Evolutionary conservation across 1,140 invertebrate genomes (phyloP), one percentile per base, ranked within the genome.

Genomic region (Lepidurus arcticus): DNA sequence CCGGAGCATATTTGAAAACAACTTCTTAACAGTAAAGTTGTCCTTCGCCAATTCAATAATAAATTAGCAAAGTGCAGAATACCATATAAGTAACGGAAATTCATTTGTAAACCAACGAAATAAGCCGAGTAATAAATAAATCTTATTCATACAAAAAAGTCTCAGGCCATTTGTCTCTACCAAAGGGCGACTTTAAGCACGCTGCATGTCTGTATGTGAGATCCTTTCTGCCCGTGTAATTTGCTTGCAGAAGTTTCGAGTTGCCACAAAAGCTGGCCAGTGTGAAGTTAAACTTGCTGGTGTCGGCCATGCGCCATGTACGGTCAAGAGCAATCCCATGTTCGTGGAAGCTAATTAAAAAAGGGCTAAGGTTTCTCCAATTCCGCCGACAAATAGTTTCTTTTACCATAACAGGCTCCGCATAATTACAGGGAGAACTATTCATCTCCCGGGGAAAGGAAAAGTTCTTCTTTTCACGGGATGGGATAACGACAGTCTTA

Each of bases 351-450:
- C 53, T 65, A 65, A 65, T 65, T 65, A 65, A 21, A 65, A 65
- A 65, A 65, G n/a, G 53, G 53, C 53, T 65, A 65, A 65, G 53
- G 53, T 65, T 65, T 65, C 53, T 21, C 53, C 53, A 65, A 65
- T 65, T n/a, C 53, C n/a, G n/a, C 53, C 53, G 53, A 65, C 53
- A 65, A 21, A 65, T 65, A 34, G 13, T 16, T n/a, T 65, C 21
- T 65, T 65, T 65, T 65, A 11, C 53, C 53, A 65, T 65, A 65
- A 65, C 53, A 65, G 53, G 13, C 53, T 21, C 53, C 53, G 53
- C 53, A 65, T 65, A 65, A 65, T 65, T 65, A 65, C 53, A 16
- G 16, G 53, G 53, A 7, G 2, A 65, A 21, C 53, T 21, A 65
- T 65, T 65, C 53, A 65, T 65, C 53, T 65, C 53, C 53, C 3